phyloP scores from a whole-genome alignment of 2,888 invertebrate species.

The Chaitophorus viminalis region DNA sequence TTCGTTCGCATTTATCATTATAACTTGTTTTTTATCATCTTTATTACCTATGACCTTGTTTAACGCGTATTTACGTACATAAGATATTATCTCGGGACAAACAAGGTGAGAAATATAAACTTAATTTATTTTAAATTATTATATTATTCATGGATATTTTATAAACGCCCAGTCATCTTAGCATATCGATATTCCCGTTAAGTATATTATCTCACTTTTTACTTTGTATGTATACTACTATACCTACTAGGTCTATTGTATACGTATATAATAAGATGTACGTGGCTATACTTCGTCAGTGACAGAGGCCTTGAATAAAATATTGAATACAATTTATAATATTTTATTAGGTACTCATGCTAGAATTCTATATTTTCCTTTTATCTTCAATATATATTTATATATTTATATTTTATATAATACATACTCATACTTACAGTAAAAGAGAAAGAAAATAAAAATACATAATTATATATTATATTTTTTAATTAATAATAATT shows the following conservation, averaged over 20 bases:
- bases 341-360: neutral
- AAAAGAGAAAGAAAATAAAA: too few species aligned
- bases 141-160: conserved; percentile 25
- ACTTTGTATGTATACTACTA: neutral
- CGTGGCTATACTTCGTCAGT: conserved; percentile 13
- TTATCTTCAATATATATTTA: too few species aligned
- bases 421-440: too few species aligned
- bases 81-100: conserved; percentile 22
- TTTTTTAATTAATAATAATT: too few species aligned
- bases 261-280: conserved; percentile 16
- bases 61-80: conserved; percentile 37
- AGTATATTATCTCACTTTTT: conserved; percentile 9
- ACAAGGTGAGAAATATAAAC: conserved; percentile 22
- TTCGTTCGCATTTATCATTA: neutral
- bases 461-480: neutral
- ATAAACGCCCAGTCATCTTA: conserved; percentile 39
- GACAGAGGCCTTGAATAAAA: conserved; percentile 32
- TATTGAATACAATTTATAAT: conserved; percentile 1
- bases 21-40: conserved; percentile 44
- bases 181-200: conserved; percentile 32
- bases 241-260: too few species aligned
- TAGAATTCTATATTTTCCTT: neutral
- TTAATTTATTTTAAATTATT: conserved; percentile 33
- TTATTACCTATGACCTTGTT: conserved; percentile 52
- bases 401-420: too few species aligned